phyloP scores from a whole-genome alignment of 2,888 invertebrate species.

The Seira sanloemensis region DNA sequence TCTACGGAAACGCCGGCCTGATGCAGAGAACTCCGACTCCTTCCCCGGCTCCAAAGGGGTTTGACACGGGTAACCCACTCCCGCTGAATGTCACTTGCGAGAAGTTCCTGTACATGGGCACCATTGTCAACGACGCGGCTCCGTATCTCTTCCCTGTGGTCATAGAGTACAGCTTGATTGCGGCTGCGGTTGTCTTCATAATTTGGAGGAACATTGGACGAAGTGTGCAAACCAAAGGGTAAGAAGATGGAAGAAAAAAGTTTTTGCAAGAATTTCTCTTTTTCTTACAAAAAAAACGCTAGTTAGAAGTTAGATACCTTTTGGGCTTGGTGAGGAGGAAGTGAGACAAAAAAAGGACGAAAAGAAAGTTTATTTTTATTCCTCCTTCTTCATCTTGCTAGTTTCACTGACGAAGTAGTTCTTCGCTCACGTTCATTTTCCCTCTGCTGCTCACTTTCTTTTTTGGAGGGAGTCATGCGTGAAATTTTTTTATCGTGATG shows the following conservation, averaged over 20 bases:
- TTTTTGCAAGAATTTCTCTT: conserved; percentile 1
- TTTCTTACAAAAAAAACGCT: background rate
- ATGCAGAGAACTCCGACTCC: conserved; percentile 48
- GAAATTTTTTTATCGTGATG: conserved; percentile 8
- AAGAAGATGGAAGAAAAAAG: conserved; percentile 20
- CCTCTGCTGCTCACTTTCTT: conserved; percentile 5
- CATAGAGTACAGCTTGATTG: conserved; percentile 95
- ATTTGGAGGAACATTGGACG: conserved; percentile 96
- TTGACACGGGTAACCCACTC: conserved; percentile 62
- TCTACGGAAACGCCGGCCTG: conserved; percentile 31
- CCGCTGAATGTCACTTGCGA: conserved; percentile 80
- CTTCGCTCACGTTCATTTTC: conserved; percentile 8
- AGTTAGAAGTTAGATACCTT: background rate
- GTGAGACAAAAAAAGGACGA: background rate
- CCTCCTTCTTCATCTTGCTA: too few relatives aligned
- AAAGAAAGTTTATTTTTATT: background rate
- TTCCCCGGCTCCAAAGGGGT: conserved; percentile 41
- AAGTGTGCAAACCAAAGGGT: conserved; percentile 81
- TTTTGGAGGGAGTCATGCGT: conserved; percentile 22
- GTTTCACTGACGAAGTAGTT: background rate
- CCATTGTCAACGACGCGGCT: conserved; percentile 93
- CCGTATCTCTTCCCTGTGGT: conserved; percentile 97
- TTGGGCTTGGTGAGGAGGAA: background rate
- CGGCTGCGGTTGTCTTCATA: conserved; percentile 95
- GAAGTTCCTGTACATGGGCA: conserved; percentile 89